Conservation (phyloP, 2,888 invertebrate species). For the Drepana falcataria region DNA sequence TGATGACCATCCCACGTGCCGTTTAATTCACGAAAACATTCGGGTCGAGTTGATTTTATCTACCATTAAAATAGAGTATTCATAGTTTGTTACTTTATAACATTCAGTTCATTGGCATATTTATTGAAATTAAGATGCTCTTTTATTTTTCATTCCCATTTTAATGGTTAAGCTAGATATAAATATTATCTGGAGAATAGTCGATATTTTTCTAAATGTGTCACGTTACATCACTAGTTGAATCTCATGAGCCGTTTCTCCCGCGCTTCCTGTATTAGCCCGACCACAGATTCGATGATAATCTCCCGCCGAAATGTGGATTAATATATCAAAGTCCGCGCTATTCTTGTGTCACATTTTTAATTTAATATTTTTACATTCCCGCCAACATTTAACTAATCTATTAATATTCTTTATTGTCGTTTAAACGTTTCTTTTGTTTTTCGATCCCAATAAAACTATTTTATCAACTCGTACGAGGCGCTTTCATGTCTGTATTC, state of each 20-base stretch:
- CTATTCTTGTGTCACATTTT: constrained; percentile 21
- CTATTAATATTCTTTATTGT: constrained; percentile 68
- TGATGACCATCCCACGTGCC: constrained; percentile 33
- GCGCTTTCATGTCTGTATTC: constrained; percentile 35
- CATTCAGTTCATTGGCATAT: not conserved
- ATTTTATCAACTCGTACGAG: constrained; percentile 41
- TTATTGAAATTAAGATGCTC: no score
- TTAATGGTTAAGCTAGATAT: no score
- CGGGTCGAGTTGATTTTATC: not conserved
- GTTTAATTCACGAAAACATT: not conserved
- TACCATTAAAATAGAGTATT: not conserved
- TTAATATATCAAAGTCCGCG: constrained; percentile 60
- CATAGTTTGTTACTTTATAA: not conserved
- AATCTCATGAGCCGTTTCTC: constrained; percentile 32
- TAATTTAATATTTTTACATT: constrained; percentile 37
- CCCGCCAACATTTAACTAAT: constrained; percentile 49
- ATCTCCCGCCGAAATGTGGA: constrained; percentile 55
- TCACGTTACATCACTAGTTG: constrained; percentile 39
- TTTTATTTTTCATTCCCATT: no score
- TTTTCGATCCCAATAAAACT: constrained; percentile 54
- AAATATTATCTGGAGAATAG: no score
- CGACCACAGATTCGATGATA: constrained; percentile 50
- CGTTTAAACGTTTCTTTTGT: constrained; percentile 65
- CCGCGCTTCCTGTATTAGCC: constrained; percentile 40
- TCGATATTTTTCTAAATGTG: not conserved